Evolutionary conservation across 1,140 invertebrate species (phyloP).

Genomic region (Scylla paramamosain): DNA sequence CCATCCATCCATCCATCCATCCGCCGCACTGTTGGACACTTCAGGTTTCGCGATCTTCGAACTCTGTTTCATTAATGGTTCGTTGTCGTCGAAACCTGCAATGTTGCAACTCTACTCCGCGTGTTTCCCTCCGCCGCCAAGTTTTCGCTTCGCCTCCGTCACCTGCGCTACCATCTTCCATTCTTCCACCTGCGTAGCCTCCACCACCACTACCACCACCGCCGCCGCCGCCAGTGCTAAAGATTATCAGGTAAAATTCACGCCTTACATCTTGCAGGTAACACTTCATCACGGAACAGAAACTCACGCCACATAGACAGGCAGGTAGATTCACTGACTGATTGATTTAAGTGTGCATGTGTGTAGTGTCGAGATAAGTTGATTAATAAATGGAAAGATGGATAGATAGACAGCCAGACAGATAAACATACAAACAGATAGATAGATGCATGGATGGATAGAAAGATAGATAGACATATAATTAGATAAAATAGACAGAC

Average conservation of each 20-base stretch:
- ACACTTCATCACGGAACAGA: too few relatives aligned
- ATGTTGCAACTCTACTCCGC: constrained; percentile 62
- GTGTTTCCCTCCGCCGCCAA: neutral
- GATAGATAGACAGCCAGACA: too few relatives aligned
- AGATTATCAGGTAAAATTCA: neutral
- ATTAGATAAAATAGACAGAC: too few relatives aligned
- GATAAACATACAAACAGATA: too few relatives aligned
- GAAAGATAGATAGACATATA: too few relatives aligned
- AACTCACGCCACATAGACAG: too few relatives aligned
- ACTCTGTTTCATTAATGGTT: constrained; percentile 64
- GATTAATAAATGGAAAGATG: too few relatives aligned
- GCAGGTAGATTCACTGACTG: too few relatives aligned
- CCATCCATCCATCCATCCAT: neutral
- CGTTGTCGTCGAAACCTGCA: constrained; percentile 76
- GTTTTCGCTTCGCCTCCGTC: neutral
- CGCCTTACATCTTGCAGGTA: too few relatives aligned
- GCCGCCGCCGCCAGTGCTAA: neutral
- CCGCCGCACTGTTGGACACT: constrained; percentile 59
- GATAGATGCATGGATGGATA: too few relatives aligned
- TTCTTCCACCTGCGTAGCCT: neutral
- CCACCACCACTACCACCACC: neutral
- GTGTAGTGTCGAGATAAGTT: too few relatives aligned
- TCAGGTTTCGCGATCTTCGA: constrained; percentile 75
- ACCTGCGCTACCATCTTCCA: neutral
- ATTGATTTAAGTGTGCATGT: too few relatives aligned